A percentile compares a stretch with the other conserved stretches of the same genome.
Evolutionary conservation across 1,140 invertebrate species (phyloP).

Genomic region (Tribolium castaneum): DNA sequence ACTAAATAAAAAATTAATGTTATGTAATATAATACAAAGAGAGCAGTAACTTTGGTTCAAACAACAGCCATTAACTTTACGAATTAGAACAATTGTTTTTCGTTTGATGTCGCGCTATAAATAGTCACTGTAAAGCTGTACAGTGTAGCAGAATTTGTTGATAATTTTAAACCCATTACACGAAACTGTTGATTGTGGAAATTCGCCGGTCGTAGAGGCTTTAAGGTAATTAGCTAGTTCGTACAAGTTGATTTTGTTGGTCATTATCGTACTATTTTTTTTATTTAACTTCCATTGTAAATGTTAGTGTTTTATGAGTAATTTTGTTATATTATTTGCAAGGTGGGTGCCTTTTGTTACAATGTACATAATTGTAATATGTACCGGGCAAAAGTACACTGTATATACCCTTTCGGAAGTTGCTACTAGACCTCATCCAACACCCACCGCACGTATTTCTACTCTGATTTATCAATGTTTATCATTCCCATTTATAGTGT

Average conservation of each 20-base stretch:
- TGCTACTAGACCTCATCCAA: background rate
- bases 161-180: constrained; percentile 9
- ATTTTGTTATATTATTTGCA: constrained; percentile 8
- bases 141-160: constrained; percentile 22
- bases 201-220: constrained; percentile 1
- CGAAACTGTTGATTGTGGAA: constrained; percentile 6
- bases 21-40: constrained; percentile 34
- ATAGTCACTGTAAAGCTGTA: constrained; percentile 29
- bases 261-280: constrained; percentile 29
- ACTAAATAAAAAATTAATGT: constrained; percentile 14
- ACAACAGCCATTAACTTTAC: constrained; percentile 32
- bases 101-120: constrained; percentile 17
- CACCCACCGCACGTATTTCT: constrained; percentile 16
- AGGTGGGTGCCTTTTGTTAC: constrained; percentile 28
- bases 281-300: constrained; percentile 34
- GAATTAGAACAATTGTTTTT: constrained; percentile 18
- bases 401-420: constrained; percentile 18
- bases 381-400: constrained; percentile 26
- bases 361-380: constrained; percentile 40
- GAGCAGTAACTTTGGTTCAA: background rate
- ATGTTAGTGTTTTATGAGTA: constrained; percentile 32
- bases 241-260: constrained; percentile 28
- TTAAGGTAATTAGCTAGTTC: constrained; percentile 12
- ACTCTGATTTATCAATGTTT: constrained; percentile 20
- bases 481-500: constrained; percentile 41